These are phyloP conservation scores for Amniataba percoides DNA, from an alignment of 2,797 vertebrate genomes.

Conservation along the genomic window DNA sequence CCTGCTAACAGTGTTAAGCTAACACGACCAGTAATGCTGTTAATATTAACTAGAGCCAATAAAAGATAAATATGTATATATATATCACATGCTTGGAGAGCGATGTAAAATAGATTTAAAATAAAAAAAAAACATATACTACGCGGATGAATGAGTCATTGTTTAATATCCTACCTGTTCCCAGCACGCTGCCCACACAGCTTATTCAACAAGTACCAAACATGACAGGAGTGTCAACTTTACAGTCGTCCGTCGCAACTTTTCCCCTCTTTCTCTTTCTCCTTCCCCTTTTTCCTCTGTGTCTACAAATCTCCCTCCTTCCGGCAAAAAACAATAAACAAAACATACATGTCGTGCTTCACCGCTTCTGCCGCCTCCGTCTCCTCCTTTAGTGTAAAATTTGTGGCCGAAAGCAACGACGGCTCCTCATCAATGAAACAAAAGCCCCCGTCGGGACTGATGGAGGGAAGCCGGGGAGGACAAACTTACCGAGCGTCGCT, in stretches of 20 bases:
- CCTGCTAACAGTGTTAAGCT: background rate
- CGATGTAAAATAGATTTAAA: constrained; percentile 3
- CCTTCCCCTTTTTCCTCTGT: background rate
- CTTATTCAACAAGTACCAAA: constrained; percentile 70
- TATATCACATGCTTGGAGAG: constrained; percentile 10
- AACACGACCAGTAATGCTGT: background rate
- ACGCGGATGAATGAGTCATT: background rate
- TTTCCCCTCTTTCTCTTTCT: background rate
- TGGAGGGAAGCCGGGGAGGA: constrained; percentile 73
- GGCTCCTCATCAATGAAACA: constrained; percentile 66
- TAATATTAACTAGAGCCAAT: background rate
- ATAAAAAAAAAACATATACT: background rate
- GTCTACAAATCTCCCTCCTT: background rate
- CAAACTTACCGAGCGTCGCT: constrained; percentile 74
- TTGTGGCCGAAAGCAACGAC: background rate
- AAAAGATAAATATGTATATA: no score
- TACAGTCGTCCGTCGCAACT: constrained; percentile 17
- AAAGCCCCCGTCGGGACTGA: constrained; percentile 48
- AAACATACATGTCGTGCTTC: background rate
- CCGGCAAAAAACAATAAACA: no score
- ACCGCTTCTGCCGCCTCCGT: background rate
- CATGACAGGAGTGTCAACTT: constrained; percentile 65
- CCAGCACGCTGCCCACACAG: constrained; percentile 40
- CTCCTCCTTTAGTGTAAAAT: background rate
- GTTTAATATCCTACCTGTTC: constrained; percentile 61